Percentiles rank a stretch among this genome's conserved stretches.
phyloP scores from a whole-genome alignment of 2,113 vertebrate genomes.

The Siphamia tubifer region DNA sequence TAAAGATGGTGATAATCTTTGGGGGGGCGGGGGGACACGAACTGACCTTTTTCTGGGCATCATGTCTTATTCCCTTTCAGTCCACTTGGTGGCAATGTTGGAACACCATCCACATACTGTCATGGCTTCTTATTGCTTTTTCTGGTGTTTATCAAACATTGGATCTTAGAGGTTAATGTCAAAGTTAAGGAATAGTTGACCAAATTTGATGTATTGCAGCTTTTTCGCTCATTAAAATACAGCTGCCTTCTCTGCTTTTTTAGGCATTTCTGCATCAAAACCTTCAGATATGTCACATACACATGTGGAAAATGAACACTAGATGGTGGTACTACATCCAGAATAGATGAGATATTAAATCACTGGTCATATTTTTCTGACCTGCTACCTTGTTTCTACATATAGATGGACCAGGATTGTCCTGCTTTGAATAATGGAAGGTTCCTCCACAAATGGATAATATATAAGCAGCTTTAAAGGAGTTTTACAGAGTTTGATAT shows the following conservation, averaged over 20 bases:
- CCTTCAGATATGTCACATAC: not conserved
- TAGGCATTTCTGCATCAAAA: not conserved
- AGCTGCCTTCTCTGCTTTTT: not conserved
- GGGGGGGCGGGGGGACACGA: not conserved
- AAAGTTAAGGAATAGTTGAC: not conserved
- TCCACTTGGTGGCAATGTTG: slow-evolving; percentile 44
- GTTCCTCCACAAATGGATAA: not conserved
- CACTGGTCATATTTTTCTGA: not conserved
- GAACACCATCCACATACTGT: not conserved
- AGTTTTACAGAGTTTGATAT: not conserved
- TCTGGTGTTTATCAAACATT: not conserved
- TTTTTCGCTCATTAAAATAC: not conserved
- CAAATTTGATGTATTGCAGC: not conserved
- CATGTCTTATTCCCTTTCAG: not conserved
- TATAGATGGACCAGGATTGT: not conserved
- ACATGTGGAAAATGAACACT: slow-evolving; percentile 34
- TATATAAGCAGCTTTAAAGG: not conserved
- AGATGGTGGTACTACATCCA: slow-evolving; percentile 53
- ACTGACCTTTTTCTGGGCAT: not conserved
- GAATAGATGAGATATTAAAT: not conserved
- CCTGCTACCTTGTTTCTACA: not conserved
- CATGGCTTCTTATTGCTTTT: not conserved
- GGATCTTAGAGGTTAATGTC: not conserved
- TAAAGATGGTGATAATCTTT: not conserved
- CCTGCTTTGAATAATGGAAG: not conserved